These are phyloP conservation scores for Otolemur crassicaudatus DNA, from an alignment of 2,797 vertebrate genomes.

Conservation along the genomic window DNA sequence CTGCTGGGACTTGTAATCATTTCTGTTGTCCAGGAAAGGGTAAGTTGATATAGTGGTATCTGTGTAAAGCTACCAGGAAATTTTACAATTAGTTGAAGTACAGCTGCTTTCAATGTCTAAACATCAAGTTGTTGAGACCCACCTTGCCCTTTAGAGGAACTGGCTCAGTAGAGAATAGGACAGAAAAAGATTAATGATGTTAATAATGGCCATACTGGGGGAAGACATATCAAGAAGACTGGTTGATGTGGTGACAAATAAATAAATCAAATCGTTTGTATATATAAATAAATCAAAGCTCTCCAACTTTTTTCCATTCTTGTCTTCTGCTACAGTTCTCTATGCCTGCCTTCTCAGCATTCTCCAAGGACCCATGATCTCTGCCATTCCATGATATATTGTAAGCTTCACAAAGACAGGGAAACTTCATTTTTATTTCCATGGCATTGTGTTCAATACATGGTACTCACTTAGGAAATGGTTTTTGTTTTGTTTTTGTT, in stretches of 20 bases:
- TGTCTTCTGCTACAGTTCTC: neutral
- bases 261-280: neutral
- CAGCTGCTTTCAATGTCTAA: neutral
- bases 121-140: neutral
- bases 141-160: neutral
- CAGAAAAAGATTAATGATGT: neutral
- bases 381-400: neutral
- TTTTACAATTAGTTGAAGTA: neutral
- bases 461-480: conserved; percentile 33
- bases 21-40: conserved; percentile 3
- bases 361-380: neutral
- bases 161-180: conserved; percentile 27
- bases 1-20: neutral
- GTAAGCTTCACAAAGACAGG: neutral
- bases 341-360: neutral
- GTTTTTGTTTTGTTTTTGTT: neutral
- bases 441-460: neutral
- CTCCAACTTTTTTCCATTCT: neutral
- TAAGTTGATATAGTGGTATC: neutral
- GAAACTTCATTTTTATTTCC: conserved; percentile 34
- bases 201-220: neutral
- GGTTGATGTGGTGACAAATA: neutral
- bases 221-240: neutral
- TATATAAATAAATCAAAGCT: no score
- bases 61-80: neutral